Evolutionary conservation across 1,140 invertebrate species (phyloP).

Genomic region (Dendroctonus valens): DNA sequence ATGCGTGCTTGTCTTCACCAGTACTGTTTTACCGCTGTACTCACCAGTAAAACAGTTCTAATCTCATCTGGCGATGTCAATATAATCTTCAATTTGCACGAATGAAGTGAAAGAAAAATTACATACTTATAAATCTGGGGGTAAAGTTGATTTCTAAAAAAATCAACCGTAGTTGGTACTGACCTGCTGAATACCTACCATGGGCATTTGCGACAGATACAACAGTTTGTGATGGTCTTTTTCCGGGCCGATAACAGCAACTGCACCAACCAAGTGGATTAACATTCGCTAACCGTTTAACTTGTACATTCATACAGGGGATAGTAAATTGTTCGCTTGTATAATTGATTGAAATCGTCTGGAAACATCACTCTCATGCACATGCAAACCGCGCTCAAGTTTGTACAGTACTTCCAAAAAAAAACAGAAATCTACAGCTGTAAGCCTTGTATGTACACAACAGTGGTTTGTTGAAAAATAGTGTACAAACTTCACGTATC

Average conservation of each 20-base stretch:
- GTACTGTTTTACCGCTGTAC: constrained; percentile 12
- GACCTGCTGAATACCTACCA: constrained; percentile 54
- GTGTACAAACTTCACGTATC: constrained; percentile 16
- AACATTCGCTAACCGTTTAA: background rate
- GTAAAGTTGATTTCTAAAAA: background rate
- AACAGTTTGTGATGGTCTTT: constrained; percentile 59
- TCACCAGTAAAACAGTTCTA: constrained; percentile 38
- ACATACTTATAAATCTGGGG: too few relatives aligned
- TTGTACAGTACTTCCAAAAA: constrained; percentile 29
- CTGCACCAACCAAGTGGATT: constrained; percentile 39
- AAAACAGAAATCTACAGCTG: constrained; percentile 13
- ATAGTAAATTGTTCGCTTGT: constrained; percentile 21
- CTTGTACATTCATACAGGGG: constrained; percentile 15
- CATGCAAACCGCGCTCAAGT: constrained; percentile 27
- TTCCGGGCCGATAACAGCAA: constrained; percentile 50
- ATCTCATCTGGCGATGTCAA: constrained; percentile 40
- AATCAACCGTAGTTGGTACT: constrained; percentile 25
- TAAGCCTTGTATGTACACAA: constrained; percentile 1
- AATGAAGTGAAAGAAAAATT: background rate
- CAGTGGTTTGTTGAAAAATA: constrained; percentile 18
- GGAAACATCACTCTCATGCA: constrained; percentile 30
- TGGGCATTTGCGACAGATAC: constrained; percentile 57
- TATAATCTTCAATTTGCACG: constrained; percentile 36
- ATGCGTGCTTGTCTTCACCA: background rate
- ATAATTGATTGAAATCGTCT: constrained; percentile 5